Base-by-base conservation (phyloP, 1,140 invertebrate genomes). In the Ylistrum balloti region DNA sequence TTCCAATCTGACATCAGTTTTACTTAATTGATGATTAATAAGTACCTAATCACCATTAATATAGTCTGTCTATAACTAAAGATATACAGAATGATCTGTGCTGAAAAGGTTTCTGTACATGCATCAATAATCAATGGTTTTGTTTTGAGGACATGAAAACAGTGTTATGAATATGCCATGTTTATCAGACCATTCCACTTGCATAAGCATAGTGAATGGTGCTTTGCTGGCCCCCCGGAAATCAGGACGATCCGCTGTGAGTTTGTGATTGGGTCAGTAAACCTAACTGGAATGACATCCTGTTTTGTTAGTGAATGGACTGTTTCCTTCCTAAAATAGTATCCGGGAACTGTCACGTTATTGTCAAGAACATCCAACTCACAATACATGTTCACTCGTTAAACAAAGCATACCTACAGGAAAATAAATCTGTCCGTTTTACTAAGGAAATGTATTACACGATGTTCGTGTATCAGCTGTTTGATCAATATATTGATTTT, bases 251-350 rank as follows among this genome's bases (percentile, higher is more conserved):
- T 74, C n/a, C 22, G 9, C 56, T 9, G 56, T 11, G 56, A 74
- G 56, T 74, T 74, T 74, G 22, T 74, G 9, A 28, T 74, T 74
- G 56, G 56, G 56, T 74, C 56, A 74, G 56, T 28, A 74, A 22
- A 74, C 56, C 56, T n/a, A 28, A 11, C 13, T 9, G n/a, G 56
- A 74, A 74, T 74, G 56, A 74, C 56, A 74, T 74, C 56, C 56
- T n/a, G 56, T 74, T 74, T 28, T 74, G 56, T 74, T 74, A 74
- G 56, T 74, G 22, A 74, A 74, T 74, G 56, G 56, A 74, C n/a
- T 22, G 22, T 74, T 74, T 74, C n/a, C 56, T 28, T 74, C 56
- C 56, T 74, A 74, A 74, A 74, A 74, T 74, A 74, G 56, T 28
- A n/a, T 74, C 56, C 22, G 22, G 56, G 0, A 74, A 7, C n/a